Evolutionary conservation across 2,888 invertebrate genomes (phyloP).

Genomic region (Perizoma flavofasciatum): DNA sequence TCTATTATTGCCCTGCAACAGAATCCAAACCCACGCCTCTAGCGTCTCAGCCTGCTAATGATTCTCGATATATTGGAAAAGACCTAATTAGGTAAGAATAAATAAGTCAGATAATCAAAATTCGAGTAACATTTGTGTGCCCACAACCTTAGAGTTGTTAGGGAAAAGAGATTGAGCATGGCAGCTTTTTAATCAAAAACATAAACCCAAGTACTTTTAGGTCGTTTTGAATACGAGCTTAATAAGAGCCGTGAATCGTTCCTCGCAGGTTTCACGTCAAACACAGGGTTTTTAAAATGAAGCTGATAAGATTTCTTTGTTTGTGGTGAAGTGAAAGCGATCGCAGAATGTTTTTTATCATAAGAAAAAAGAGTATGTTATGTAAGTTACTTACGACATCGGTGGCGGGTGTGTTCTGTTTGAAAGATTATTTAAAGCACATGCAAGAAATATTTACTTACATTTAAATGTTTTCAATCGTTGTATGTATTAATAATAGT

Average conservation of each 20-base stretch:
- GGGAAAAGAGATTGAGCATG: slow-evolving; percentile 38
- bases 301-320: slow-evolving; percentile 25
- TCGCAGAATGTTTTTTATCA: neutral
- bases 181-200: slow-evolving; percentile 55
- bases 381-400: too few species aligned
- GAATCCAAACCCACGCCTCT: too few species aligned
- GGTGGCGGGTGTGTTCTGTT: too few species aligned
- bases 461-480: too few species aligned
- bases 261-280: slow-evolving; percentile 50
- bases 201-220: slow-evolving; percentile 43
- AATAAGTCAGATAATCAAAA: too few species aligned
- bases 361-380: neutral
- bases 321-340: neutral
- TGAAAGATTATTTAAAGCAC: too few species aligned
- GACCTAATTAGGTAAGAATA: too few species aligned
- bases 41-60: too few species aligned
- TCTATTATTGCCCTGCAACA: too few species aligned
- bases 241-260: slow-evolving; percentile 36
- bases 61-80: too few species aligned
- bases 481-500: too few species aligned
- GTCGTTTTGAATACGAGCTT: slow-evolving; percentile 43
- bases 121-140: neutral
- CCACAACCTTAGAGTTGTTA: slow-evolving; percentile 16
- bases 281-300: slow-evolving; percentile 39
- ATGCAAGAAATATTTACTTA: too few species aligned